Base-by-base conservation (phyloP, 1,140 invertebrate species). In the Tetragonula clypearis region DNA sequence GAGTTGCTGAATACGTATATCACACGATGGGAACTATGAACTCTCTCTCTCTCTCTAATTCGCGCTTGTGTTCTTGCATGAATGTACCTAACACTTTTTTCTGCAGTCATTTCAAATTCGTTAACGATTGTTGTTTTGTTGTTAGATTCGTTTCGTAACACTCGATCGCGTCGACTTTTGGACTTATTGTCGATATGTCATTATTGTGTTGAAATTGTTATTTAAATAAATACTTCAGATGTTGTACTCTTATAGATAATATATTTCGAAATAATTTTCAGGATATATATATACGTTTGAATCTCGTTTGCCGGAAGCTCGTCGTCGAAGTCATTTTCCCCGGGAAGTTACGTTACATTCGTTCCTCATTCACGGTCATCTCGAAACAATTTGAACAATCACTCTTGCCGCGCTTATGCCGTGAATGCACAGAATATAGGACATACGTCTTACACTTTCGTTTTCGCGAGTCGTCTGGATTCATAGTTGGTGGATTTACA, bases 1-100 rank as follows among this genome's bases (percentile, higher is more conserved):
- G 41, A 86, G 75, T 84, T 86, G 73, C 84, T 83, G 49, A 55
- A 62, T 86, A 55, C 35, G 66, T 58, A 78, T 73, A 74, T 19
- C n/a, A 69, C 11, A 35, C 55, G 69, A 72, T 23, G 30, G 30
- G 30, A 35, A 60, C 66, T 21, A 19, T 35, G 53, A 69, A 55
- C 41, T 73, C 49, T 41, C 23, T 66, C 74, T 19, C 41, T 73
- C 49, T 41, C 23, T 66, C 74, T 19, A 41, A 23, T 73, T 73
- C 8, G 71, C 17, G 21, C 73, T 21, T 79, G 15, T 79, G 15
- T 78, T 41, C 41, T 6, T 17, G 23, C 23, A 30, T 1, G 26
- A 72, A 8, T 8, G 8, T 56, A 12, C 26, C 17, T 6, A 14
- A 21, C n/a, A 19, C 53, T 11, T 55, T 11, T 55, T 56, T 53